Percentiles rank a stretch among this genome's conserved stretches.
These are phyloP conservation scores for Liasis olivaceus DNA, from an alignment of 2,797 vertebrate species.

Conservation along the genomic window DNA sequence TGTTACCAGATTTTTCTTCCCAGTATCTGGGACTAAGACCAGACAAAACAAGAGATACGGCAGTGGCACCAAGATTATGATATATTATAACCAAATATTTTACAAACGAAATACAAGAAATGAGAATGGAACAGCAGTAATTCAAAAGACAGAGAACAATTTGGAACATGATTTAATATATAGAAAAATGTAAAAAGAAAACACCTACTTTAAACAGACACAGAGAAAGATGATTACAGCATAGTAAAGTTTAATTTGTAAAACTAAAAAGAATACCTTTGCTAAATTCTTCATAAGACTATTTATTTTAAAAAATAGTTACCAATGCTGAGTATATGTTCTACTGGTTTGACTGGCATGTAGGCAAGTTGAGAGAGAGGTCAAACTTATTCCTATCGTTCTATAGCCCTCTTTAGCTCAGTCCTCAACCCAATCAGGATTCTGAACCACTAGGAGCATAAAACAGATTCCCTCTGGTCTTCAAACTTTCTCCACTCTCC, in stretches of 20 bases:
- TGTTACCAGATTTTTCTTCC: not conserved
- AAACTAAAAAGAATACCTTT: not conserved
- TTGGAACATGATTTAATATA: not conserved
- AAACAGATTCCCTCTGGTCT: not conserved
- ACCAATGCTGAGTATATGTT: not conserved
- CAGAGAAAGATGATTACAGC: not conserved
- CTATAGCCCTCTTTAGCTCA: not conserved
- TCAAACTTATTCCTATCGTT: not conserved
- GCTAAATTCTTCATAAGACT: not conserved
- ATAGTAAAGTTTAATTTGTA: not conserved
- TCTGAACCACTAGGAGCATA: not conserved
- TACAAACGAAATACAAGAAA: slow-evolving; percentile 25
- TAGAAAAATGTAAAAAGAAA: not conserved
- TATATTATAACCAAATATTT: not conserved
- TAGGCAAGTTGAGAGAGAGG: not conserved
- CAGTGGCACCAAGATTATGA: not conserved
- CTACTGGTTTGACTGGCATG: not conserved
- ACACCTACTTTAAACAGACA: not conserved
- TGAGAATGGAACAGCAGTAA: not conserved
- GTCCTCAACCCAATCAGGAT: not conserved
- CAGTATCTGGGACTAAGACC: not conserved
- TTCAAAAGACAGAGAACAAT: slow-evolving; percentile 11
- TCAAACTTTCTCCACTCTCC: not conserved
- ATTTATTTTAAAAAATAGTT: not conserved
- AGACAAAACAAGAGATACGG: not conserved